Percentiles rank a stretch among this genome's conserved stretches.
Evolutionary conservation across 1,140 invertebrate species (phyloP).

Genomic region (Leptoteleia sp.): DNA sequence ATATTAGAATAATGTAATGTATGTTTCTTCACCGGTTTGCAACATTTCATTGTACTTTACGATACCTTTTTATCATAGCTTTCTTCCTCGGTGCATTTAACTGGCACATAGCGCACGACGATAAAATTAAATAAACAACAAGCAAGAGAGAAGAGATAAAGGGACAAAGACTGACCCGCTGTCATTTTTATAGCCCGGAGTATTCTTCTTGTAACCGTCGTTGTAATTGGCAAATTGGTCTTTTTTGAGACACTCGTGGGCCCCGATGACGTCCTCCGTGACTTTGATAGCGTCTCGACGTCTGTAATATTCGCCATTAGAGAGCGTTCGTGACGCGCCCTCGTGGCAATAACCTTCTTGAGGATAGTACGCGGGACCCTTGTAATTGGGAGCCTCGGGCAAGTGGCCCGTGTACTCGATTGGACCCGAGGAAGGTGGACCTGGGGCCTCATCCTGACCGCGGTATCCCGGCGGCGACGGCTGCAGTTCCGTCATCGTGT

Average conservation of each 20-base stretch:
- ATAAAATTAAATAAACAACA: too few species aligned
- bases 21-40: too few species aligned
- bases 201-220: conserved; percentile 79
- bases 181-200: conserved; percentile 79
- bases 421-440: conserved; percentile 72
- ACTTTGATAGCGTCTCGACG: conserved; percentile 71
- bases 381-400: conserved; percentile 77
- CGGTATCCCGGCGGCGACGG: conserved; percentile 79
- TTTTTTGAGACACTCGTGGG: conserved; percentile 68
- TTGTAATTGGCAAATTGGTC: conserved; percentile 76
- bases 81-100: too few species aligned
- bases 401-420: conserved; percentile 78
- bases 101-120: too few species aligned
- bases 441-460: conserved; percentile 79
- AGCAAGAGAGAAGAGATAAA: too few species aligned
- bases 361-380: conserved; percentile 71
- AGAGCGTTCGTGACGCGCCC: conserved; percentile 68
- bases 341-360: conserved; percentile 75
- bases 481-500: conserved; percentile 83
- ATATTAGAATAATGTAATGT: too few species aligned
- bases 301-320: conserved; percentile 71
- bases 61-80: too few species aligned
- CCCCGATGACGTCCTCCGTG: conserved; percentile 69
- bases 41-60: too few species aligned
- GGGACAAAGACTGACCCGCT: too few species aligned